A percentile compares a stretch with the other conserved stretches of the same genome.
Conservation (phyloP, 2,113 vertebrate species). For the Mus spicilegus region DNA sequence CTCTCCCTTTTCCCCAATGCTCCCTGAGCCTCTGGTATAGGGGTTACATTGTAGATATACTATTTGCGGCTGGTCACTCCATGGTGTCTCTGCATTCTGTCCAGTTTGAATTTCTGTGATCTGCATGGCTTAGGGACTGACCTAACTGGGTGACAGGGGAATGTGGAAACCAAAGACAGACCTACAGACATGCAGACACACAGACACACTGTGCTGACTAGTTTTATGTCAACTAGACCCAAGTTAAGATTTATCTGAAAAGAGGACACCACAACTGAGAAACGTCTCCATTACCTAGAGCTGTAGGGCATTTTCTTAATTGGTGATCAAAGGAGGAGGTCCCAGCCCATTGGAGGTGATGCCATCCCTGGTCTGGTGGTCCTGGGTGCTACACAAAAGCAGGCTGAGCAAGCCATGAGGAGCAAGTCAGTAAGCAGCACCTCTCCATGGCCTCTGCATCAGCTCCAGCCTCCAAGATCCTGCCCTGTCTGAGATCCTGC, state of each 20-base stretch:
- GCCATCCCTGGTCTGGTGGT: background rate
- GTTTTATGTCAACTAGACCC: background rate
- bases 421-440: background rate
- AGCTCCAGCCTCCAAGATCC: background rate
- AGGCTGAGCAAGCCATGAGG: background rate
- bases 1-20: background rate
- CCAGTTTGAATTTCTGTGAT: background rate
- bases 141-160: background rate
- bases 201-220: no score
- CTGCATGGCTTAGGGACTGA: background rate
- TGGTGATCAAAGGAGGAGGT: background rate
- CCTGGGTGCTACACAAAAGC: background rate
- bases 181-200: background rate
- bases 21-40: background rate
- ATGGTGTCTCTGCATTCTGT: background rate
- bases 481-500: background rate
- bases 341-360: background rate
- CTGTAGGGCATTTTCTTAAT: background rate
- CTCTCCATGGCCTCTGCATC: background rate
- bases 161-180: background rate
- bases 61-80: background rate
- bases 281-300: background rate
- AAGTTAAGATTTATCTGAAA: background rate
- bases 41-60: background rate
- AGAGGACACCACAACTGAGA: background rate